Percentiles rank a stretch among this genome's conserved stretches.
These are phyloP conservation scores for Capra hircus DNA, from an alignment of 2,113 vertebrate genomes.

Conservation along the genomic window DNA sequence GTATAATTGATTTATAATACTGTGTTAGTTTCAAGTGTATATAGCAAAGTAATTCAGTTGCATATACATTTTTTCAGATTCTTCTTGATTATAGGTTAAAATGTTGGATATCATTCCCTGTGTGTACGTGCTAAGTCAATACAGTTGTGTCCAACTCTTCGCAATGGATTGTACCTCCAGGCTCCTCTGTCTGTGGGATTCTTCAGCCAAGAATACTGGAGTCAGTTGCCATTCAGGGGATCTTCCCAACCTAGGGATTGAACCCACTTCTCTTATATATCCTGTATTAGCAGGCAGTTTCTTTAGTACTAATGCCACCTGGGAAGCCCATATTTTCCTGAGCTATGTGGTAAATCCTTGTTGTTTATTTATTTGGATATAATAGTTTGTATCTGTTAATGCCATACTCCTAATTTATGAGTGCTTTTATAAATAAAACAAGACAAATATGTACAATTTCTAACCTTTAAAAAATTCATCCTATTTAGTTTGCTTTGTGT, in stretches of 20 bases:
- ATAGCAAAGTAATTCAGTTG: background rate
- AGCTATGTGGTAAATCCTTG: background rate
- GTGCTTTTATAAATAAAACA: background rate
- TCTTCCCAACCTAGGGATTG: background rate
- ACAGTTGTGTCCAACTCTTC: background rate
- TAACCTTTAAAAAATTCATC: background rate
- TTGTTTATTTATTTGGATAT: background rate
- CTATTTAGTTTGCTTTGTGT: background rate
- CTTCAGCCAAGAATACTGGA: background rate
- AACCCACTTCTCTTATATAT: background rate
- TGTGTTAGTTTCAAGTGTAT: background rate
- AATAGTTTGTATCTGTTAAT: background rate
- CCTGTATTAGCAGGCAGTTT: background rate
- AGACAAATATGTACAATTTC: background rate
- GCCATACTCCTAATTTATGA: background rate
- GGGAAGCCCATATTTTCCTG: background rate
- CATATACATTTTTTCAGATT: background rate
- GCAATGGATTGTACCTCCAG: background rate
- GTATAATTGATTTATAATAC: background rate
- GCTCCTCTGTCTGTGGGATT: background rate
- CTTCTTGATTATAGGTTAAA: background rate
- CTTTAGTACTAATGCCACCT: background rate
- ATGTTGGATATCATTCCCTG: background rate
- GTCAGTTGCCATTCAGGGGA: background rate
- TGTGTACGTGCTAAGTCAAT: background rate